These are phyloP conservation scores for Epinotia demarniana DNA, from an alignment of 2,888 invertebrate species.

Conservation along the genomic window DNA sequence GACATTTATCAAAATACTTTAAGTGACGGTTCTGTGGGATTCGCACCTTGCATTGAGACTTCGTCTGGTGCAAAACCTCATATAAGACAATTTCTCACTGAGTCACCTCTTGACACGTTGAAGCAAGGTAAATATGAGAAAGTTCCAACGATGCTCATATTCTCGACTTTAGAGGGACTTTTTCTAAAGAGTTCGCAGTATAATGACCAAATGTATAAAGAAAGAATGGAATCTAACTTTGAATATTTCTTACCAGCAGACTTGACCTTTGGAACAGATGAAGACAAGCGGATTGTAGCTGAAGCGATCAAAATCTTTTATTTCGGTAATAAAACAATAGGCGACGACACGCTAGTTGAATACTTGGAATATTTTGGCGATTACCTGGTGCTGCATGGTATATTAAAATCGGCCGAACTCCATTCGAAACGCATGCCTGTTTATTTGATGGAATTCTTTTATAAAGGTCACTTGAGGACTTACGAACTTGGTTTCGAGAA, in stretches of 20 bases:
- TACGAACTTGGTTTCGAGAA: slow-evolving; percentile 17
- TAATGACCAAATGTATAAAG: slow-evolving; percentile 1
- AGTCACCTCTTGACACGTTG: slow-evolving; percentile 47
- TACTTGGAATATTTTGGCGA: slow-evolving; percentile 29
- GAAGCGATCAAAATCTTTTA: slow-evolving; percentile 19
- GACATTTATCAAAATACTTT: slow-evolving; percentile 2
- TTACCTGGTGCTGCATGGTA: slow-evolving; percentile 21
- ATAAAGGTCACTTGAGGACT: neutral
- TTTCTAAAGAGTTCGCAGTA: slow-evolving; percentile 23
- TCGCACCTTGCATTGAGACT: slow-evolving; percentile 49
- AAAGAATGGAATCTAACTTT: slow-evolving; percentile 9
- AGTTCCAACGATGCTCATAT: slow-evolving; percentile 24
- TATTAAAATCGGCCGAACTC: slow-evolving; percentile 19
- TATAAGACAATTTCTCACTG: slow-evolving; percentile 46
- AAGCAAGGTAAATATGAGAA: slow-evolving; percentile 6
- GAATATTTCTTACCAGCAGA: slow-evolving; percentile 23
- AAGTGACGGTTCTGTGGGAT: slow-evolving; percentile 32
- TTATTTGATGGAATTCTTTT: slow-evolving; percentile 29
- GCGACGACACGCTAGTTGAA: neutral
- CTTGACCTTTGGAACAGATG: slow-evolving; percentile 10
- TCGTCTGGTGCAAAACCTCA: slow-evolving; percentile 46
- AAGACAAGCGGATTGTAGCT: slow-evolving; percentile 18
- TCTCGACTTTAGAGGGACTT: slow-evolving; percentile 23
- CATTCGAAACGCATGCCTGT: slow-evolving; percentile 18
- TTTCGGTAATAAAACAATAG: slow-evolving; percentile 7